These are phyloP conservation scores for Bryconaethiops microstoma DNA, from an alignment of 2,797 vertebrate genomes.

Conservation along the genomic window DNA sequence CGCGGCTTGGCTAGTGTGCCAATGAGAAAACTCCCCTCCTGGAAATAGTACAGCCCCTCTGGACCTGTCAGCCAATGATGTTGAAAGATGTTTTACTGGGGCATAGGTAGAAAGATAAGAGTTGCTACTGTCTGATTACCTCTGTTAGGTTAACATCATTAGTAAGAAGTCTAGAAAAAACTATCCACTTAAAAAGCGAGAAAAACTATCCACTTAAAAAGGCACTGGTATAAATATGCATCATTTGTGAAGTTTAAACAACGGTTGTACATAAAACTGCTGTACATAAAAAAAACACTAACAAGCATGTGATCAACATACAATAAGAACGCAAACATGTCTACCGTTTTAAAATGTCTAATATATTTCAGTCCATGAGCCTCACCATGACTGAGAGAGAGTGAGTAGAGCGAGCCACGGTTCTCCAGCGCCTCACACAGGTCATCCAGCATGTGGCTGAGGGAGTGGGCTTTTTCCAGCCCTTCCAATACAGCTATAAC, in stretches of 20 bases:
- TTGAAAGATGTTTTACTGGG: not conserved
- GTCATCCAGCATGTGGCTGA: slow-evolving; percentile 89
- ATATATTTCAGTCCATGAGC: not conserved
- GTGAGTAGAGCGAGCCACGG: slow-evolving; percentile 78
- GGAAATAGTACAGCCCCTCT: slow-evolving; percentile 85
- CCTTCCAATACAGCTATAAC: slow-evolving; percentile 88
- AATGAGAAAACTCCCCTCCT: slow-evolving; percentile 87
- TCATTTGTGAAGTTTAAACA: no score
- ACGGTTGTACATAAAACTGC: no score
- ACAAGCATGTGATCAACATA: no score
- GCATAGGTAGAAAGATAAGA: not conserved
- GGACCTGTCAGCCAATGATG: slow-evolving; percentile 70
- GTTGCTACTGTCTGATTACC: not conserved
- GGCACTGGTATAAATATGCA: not conserved
- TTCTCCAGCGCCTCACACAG: slow-evolving; percentile 89
- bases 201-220: not conserved
- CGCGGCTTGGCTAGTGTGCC: slow-evolving; percentile 87
- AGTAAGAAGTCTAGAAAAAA: not conserved
- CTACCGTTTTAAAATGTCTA: not conserved
- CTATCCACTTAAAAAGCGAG: not conserved
- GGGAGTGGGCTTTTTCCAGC: slow-evolving; percentile 84
- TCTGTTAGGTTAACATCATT: no score
- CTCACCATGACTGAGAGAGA: slow-evolving; percentile 70
- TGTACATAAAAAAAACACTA: not conserved
- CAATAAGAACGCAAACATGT: not conserved